phyloP scores from a whole-genome alignment of 1,140 invertebrate genomes.

The Drosophila rufa region DNA sequence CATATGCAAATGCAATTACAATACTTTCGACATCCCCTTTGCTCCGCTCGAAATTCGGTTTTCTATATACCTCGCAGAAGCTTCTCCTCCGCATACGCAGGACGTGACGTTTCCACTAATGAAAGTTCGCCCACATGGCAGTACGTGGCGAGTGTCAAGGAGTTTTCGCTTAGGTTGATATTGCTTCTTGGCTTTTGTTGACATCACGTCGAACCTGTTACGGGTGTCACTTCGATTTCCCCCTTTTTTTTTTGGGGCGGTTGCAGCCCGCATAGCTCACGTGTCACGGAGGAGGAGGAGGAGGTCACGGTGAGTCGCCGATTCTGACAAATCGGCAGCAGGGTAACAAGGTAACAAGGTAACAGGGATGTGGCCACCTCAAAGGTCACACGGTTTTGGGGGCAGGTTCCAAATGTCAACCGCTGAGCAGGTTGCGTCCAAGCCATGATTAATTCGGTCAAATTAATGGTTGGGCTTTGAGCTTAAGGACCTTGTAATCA shows the following conservation, averaged over 20 bases:
- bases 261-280: constrained; percentile 8
- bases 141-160: constrained; percentile 35
- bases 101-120: constrained; percentile 70
- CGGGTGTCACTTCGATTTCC: constrained; percentile 65
- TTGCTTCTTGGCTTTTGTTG: constrained; percentile 70
- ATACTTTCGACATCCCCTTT: constrained; percentile 18
- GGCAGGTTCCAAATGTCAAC: not conserved
- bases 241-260: constrained; percentile 12
- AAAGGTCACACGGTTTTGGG: constrained; percentile 7
- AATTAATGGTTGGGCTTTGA: not conserved
- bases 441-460: not conserved
- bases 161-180: constrained; percentile 42
- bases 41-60: constrained; percentile 1
- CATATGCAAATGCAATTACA: constrained; percentile 74
- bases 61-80: constrained; percentile 7
- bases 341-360: constrained; percentile 13
- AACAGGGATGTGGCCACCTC: constrained; percentile 20
- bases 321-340: constrained; percentile 41
- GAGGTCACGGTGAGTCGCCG: constrained; percentile 44
- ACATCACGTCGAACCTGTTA: constrained; percentile 77
- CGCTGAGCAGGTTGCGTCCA: not conserved
- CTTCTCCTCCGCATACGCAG: not conserved
- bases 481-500: not conserved
- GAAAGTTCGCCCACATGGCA: constrained; percentile 60
- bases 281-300: constrained; percentile 11